Evolutionary conservation across 1,140 invertebrate species (phyloP).

Genomic region (Drosophila grimshawi): DNA sequence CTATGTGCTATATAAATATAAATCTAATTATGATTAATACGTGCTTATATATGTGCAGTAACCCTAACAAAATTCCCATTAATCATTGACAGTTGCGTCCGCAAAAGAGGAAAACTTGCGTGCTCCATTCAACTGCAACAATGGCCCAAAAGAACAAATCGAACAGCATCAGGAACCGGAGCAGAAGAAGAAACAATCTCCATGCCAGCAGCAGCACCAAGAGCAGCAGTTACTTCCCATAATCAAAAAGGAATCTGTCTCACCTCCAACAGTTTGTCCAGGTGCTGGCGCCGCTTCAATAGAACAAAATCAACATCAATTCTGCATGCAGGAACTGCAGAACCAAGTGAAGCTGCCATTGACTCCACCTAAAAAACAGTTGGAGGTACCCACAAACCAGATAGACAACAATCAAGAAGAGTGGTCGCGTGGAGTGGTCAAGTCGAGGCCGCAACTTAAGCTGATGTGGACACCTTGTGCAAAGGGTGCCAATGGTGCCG

Average conservation of each 20-base stretch:
- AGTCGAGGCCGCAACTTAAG: slow-evolving; percentile 22
- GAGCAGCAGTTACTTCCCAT: not conserved
- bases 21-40: not conserved
- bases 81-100: not conserved
- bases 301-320: not conserved
- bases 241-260: not conserved
- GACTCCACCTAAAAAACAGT: not conserved
- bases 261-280: not conserved
- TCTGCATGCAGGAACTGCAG: not conserved
- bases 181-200: not conserved
- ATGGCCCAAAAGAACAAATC: not conserved
- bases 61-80: not conserved
- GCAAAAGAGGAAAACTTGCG: slow-evolving; percentile 22
- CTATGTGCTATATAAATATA: not conserved
- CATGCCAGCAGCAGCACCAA: not conserved
- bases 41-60: not conserved
- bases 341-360: not conserved
- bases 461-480: slow-evolving; percentile 37
- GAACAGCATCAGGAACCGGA: not conserved
- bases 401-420: not conserved
- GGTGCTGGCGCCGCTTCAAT: not conserved
- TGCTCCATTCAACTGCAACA: not conserved
- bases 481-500: not conserved
- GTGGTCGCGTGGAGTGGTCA: no score
- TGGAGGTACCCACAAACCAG: not conserved